A percentile compares a stretch with the other conserved stretches of the same genome.
Evolutionary conservation across 2,113 vertebrate species (phyloP).

Genomic region (Ceuthmochares aereus): DNA sequence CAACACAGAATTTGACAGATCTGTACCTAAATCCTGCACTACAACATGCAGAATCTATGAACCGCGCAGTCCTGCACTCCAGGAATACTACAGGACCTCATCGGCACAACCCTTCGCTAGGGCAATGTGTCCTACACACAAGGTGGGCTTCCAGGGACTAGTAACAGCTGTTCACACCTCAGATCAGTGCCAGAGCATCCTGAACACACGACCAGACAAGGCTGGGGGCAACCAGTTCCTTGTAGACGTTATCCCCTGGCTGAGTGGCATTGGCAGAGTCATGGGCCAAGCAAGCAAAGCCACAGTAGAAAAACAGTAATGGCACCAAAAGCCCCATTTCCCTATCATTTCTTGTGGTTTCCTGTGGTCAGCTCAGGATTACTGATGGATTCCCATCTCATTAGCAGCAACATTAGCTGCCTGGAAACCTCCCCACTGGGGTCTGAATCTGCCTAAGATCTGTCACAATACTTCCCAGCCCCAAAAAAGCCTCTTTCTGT

Average conservation of each 20-base stretch:
- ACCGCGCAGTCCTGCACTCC: not conserved
- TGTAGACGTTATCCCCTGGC: not conserved
- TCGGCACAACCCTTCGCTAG: not conserved
- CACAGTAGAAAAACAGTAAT: rapidly evolving
- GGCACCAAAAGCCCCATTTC: not conserved
- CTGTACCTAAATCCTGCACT: not conserved
- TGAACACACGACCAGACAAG: not conserved
- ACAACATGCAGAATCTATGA: not conserved
- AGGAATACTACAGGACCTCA: not conserved
- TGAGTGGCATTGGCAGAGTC: not conserved
- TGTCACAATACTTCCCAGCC: rapidly evolving
- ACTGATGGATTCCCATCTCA: not conserved
- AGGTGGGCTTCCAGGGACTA: not conserved
- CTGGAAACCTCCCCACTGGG: not conserved
- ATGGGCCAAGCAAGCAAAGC: not conserved
- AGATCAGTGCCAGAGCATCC: not conserved
- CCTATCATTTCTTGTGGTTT: not conserved
- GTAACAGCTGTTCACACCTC: not conserved
- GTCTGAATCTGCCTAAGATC: not conserved
- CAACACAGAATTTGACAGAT: not conserved
- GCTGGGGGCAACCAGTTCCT: rapidly evolving
- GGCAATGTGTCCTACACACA: not conserved
- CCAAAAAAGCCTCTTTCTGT: not conserved
- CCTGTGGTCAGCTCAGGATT: not conserved
- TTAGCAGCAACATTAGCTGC: not conserved